Conservation (phyloP, 2,797 vertebrate species). For the Gymnothorax reevesii region DNA sequence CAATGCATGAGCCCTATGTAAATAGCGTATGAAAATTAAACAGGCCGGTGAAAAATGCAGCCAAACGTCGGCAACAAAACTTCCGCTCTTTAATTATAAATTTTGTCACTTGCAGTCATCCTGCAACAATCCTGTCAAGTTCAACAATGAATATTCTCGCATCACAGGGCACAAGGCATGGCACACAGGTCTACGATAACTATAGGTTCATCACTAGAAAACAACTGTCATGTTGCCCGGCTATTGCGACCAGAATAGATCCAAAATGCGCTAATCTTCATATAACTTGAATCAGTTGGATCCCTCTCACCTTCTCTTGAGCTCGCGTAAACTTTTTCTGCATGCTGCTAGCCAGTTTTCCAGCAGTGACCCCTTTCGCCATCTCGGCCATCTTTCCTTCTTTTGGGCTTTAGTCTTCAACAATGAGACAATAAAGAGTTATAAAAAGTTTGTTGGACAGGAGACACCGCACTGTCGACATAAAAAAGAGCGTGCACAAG, state of each 20-base stretch:
- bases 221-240: slow-evolving; percentile 25
- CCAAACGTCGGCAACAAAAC: not conserved
- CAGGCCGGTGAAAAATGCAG: not conserved
- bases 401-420: slow-evolving; percentile 31
- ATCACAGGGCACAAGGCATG: slow-evolving; percentile 7
- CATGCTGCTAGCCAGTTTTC: slow-evolving; percentile 91
- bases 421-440: slow-evolving; percentile 27
- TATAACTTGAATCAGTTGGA: not conserved
- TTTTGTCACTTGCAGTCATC: not conserved
- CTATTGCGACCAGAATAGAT: slow-evolving; percentile 14
- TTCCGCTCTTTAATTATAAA: not conserved
- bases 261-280: not conserved
- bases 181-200: not conserved
- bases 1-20: not conserved
- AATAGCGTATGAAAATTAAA: not conserved
- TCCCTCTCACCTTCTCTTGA: slow-evolving; percentile 89
- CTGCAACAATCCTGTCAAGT: slow-evolving; percentile 15
- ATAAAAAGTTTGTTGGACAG: not conserved
- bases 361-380: slow-evolving; percentile 92
- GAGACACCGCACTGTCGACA: slow-evolving; percentile 7
- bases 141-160: slow-evolving; percentile 17
- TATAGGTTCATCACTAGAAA: not conserved
- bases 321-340: slow-evolving; percentile 95
- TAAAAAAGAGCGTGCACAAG: slow-evolving; percentile 15
- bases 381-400: slow-evolving; percentile 86